These are phyloP conservation scores for Fulmarus glacialis DNA, from an alignment of 2,113 vertebrate species.

Conservation along the genomic window DNA sequence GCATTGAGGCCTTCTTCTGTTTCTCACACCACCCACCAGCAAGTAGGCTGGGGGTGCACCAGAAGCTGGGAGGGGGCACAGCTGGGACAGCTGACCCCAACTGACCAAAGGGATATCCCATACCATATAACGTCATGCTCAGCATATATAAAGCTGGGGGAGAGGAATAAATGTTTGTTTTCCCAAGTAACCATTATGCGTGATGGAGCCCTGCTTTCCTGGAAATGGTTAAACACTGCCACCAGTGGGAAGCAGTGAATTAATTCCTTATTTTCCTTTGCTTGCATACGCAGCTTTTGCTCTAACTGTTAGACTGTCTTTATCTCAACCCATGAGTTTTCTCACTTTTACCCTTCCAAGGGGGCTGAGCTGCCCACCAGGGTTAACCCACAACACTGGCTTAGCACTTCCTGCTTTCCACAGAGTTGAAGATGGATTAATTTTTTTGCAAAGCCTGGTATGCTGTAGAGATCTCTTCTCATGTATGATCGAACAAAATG, in stretches of 20 bases:
- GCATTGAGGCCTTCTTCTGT: not conserved
- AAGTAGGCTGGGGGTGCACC: fast-evolving
- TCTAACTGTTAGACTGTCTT: not conserved
- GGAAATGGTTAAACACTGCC: not conserved
- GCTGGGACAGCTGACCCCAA: not conserved
- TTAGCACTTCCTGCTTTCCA: not conserved
- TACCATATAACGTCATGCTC: fast-evolving
- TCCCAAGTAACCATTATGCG: not conserved
- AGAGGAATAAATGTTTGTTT: not conserved
- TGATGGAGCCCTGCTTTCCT: not conserved
- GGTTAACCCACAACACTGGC: not conserved
- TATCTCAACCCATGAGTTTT: not conserved
- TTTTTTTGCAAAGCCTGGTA: not conserved
- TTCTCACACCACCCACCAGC: fast-evolving
- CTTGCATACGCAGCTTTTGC: not conserved
- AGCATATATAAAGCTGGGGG: not conserved
- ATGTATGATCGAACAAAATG: not conserved
- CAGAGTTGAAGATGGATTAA: not conserved
- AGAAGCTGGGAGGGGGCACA: not conserved
- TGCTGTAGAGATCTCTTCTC: not conserved
- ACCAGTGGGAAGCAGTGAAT: not conserved
- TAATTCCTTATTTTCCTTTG: not conserved
- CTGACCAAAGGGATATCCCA: not conserved
- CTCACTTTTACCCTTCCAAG: not conserved
- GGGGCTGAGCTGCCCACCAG: fast-evolving